These are phyloP conservation scores for Synergus laeviventris DNA, from an alignment of 2,888 invertebrate genomes.

Conservation along the genomic window DNA sequence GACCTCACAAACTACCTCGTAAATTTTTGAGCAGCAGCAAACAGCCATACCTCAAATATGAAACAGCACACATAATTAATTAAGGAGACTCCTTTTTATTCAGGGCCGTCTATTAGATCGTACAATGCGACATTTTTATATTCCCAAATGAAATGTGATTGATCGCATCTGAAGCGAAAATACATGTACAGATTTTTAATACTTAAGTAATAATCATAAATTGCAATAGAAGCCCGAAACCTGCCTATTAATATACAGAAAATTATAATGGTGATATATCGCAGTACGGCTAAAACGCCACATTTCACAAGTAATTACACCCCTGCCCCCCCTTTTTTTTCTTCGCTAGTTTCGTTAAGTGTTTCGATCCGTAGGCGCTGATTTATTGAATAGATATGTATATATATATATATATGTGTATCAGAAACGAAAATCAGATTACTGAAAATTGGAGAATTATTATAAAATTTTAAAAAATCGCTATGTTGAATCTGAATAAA, in stretches of 20 bases:
- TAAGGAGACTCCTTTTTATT: conserved; percentile 41
- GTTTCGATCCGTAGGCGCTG: conserved; percentile 12
- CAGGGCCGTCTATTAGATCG: conserved; percentile 32
- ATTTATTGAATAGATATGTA: conserved; percentile 36
- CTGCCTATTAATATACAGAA: conserved; percentile 55
- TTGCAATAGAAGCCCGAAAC: conserved; percentile 57
- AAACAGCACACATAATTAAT: conserved; percentile 46
- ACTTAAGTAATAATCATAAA: conserved; percentile 22
- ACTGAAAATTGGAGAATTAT: conserved; percentile 12
- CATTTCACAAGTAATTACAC: neutral
- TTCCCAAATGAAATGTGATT: conserved; percentile 12
- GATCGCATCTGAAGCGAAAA: conserved; percentile 16
- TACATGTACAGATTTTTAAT: conserved; percentile 31
- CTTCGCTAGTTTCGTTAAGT: conserved; percentile 38
- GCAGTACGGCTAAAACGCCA: conserved; percentile 39
- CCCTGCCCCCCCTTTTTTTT: neutral
- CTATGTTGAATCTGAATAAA: neutral
- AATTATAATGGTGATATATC: conserved; percentile 47
- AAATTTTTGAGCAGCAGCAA: conserved; percentile 62
- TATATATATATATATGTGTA: conserved; percentile 37
- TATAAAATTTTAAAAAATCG: neutral
- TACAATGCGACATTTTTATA: conserved; percentile 20
- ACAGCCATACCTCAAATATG: conserved; percentile 63
- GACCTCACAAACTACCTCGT: conserved; percentile 69
- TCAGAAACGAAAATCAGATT: conserved; percentile 35